These are phyloP conservation scores for Cepaea nemoralis DNA, from an alignment of 1,140 invertebrate genomes.

Conservation along the genomic window DNA sequence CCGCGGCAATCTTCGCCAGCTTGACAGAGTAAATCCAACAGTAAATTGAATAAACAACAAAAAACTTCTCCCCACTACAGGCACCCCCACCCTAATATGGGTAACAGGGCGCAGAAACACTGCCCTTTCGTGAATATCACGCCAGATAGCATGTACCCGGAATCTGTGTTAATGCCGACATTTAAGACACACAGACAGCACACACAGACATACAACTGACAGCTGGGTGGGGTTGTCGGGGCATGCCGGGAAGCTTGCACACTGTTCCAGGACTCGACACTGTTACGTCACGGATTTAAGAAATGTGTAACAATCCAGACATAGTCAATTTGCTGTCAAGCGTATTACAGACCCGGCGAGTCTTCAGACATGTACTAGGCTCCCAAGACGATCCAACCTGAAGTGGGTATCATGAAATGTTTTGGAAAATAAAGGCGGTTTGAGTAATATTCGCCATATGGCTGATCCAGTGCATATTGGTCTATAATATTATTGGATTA, in stretches of 20 bases:
- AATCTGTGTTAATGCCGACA: conserved; percentile 45
- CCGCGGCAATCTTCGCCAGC: conserved; percentile 62
- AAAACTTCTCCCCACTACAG: too few relatives aligned
- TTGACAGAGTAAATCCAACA: conserved; percentile 46
- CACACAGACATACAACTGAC: conserved; percentile 57
- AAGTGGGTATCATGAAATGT: too few relatives aligned
- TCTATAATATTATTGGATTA: too few relatives aligned
- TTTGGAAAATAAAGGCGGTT: too few relatives aligned
- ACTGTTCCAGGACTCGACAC: conserved; percentile 47
- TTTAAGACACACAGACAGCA: conserved; percentile 37
- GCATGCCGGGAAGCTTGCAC: conserved; percentile 61
- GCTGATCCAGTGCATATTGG: too few relatives aligned
- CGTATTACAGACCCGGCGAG: too few relatives aligned
- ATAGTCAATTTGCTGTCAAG: too few relatives aligned
- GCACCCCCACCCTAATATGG: conserved; percentile 47
- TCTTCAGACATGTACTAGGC: too few relatives aligned
- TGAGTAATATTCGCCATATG: too few relatives aligned
- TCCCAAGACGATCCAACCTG: too few relatives aligned
- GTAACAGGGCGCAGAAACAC: conserved; percentile 55
- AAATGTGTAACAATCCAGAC: too few relatives aligned
- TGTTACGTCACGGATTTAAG: conserved; percentile 44
- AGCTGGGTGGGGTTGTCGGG: conserved; percentile 65
- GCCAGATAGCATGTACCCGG: conserved; percentile 60
- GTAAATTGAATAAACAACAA: conserved; percentile 45
- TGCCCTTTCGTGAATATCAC: conserved; percentile 54